These are phyloP conservation scores for Diaperis boleti DNA, from an alignment of 2,888 invertebrate genomes.

Conservation along the genomic window DNA sequence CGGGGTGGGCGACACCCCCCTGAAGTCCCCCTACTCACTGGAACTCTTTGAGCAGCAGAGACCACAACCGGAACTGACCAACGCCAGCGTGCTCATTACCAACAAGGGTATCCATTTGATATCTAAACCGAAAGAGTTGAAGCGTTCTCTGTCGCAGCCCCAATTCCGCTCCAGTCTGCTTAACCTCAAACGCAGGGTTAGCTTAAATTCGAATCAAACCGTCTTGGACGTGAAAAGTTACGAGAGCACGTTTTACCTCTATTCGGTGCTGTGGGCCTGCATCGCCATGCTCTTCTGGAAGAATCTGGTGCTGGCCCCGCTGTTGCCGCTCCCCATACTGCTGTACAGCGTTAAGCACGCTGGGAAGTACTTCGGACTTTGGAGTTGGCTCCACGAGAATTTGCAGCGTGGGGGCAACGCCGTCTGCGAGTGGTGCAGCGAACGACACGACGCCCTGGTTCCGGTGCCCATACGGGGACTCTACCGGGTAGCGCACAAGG, in stretches of 20 bases:
- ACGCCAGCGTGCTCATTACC: conserved; percentile 57
- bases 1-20: conserved; percentile 11
- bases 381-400: conserved; percentile 67
- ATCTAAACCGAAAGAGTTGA: conserved; percentile 53
- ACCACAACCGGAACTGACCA: conserved; percentile 46
- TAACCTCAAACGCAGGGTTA: conserved; percentile 46
- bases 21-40: conserved; percentile 57
- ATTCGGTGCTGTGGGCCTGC: conserved; percentile 84
- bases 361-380: conserved; percentile 69
- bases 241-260: conserved; percentile 80
- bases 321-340: conserved; percentile 81
- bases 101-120: conserved; percentile 60
- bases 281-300: conserved; percentile 88
- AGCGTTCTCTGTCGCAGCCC: conserved; percentile 62
- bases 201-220: conserved; percentile 47
- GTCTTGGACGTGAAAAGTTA: conserved; percentile 65
- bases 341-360: conserved; percentile 74
- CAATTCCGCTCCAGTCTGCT: conserved; percentile 51
- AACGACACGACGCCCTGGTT: conserved; percentile 76
- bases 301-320: conserved; percentile 83
- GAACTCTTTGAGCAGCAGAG: conserved; percentile 60
- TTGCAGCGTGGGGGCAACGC: conserved; percentile 47
- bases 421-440: conserved; percentile 72
- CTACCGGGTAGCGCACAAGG: conserved; percentile 75
- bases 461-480: conserved; percentile 85